phyloP scores from a whole-genome alignment of 2,888 invertebrate species.

The Acronicta alni region DNA sequence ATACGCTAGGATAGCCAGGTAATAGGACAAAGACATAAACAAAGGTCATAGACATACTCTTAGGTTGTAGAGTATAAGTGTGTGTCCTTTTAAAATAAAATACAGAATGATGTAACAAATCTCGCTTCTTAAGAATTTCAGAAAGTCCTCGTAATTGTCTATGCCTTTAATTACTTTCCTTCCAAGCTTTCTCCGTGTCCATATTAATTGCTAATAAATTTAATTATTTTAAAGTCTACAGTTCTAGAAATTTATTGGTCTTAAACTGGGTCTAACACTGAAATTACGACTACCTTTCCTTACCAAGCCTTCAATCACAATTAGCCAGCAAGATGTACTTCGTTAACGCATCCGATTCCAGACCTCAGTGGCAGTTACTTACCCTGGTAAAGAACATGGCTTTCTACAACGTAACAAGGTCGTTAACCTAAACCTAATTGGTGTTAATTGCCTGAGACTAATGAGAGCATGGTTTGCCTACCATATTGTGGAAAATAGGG shows the following conservation, averaged over 20 bases:
- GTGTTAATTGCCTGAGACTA: slow-evolving; percentile 47
- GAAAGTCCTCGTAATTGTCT: no score
- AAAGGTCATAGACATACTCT: no score
- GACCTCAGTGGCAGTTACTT: slow-evolving; percentile 41
- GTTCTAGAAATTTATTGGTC: not conserved
- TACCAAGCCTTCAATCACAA: slow-evolving; percentile 39
- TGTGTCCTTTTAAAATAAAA: no score
- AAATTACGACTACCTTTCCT: slow-evolving; percentile 17
- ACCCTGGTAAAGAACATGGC: slow-evolving; percentile 34
- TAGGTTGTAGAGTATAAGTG: no score
- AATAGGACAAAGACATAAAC: no score
- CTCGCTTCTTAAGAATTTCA: no score
- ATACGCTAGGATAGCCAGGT: no score
- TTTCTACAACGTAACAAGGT: slow-evolving; percentile 46
- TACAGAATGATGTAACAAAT: no score
- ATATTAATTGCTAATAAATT: not conserved
- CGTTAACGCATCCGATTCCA: slow-evolving; percentile 53
- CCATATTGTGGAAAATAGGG: slow-evolving; percentile 14
- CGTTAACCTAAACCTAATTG: slow-evolving; percentile 51
- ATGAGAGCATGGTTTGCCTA: slow-evolving; percentile 44
- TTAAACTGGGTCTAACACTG: not conserved
- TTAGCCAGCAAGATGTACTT: slow-evolving; percentile 47
- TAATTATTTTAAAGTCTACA: not conserved
- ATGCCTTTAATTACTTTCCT: not conserved
- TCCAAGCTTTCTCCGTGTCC: not conserved